These are phyloP conservation scores for Artemia sinica DNA, from an alignment of 2,888 invertebrate species.

Conservation along the genomic window DNA sequence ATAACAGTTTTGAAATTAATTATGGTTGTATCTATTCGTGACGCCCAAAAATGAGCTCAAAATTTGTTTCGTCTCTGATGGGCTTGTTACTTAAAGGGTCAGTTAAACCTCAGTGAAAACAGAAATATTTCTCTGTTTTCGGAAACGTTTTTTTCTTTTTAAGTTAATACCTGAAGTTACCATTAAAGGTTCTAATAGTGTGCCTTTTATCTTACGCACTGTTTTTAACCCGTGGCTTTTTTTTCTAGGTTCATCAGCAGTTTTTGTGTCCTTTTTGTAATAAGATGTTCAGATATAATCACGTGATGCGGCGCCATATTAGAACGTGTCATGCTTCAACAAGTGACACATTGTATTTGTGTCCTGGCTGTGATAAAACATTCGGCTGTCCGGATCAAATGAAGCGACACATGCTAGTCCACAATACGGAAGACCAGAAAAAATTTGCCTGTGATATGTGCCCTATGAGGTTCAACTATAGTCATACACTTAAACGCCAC, in stretches of 20 bases:
- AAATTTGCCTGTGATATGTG: conserved; percentile 8
- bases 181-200: no score
- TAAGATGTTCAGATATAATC: conserved; percentile 7
- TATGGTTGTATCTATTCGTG: no score
- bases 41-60: no score
- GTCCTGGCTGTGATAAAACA: conserved; percentile 8
- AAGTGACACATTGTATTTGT: not conserved
- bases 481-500: conserved; percentile 13
- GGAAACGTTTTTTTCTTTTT: no score
- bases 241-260: conserved; percentile 10
- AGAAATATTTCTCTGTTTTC: no score
- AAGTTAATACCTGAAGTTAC: no score
- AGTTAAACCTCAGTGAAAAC: no score
- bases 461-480: conserved; percentile 12
- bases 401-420: conserved; percentile 5
- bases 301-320: conserved; percentile 4
- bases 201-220: no score
- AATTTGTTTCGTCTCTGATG: no score
- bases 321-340: not conserved
- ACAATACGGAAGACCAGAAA: conserved; percentile 1
- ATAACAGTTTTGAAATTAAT: no score
- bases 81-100: no score
- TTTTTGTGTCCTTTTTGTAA: conserved; percentile 4
- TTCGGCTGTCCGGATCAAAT: conserved; percentile 8
- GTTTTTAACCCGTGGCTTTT: not conserved